These are phyloP conservation scores for Marcusenius ussheri DNA, from an alignment of 2,113 vertebrate genomes.

Conservation along the genomic window DNA sequence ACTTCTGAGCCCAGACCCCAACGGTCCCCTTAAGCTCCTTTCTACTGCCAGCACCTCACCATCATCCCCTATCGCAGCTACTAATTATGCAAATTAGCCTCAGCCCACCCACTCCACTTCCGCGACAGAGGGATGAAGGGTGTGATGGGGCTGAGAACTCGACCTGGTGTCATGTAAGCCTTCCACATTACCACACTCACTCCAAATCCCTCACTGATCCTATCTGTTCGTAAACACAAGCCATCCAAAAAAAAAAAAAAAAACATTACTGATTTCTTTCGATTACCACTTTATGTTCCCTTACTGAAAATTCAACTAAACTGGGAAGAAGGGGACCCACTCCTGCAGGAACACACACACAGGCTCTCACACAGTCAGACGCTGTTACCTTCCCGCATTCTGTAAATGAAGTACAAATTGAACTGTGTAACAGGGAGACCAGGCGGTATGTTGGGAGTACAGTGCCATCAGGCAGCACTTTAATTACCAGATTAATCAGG, in stretches of 20 bases:
- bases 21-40: conserved; percentile 1
- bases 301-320: not conserved
- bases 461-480: not conserved
- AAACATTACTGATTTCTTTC: not conserved
- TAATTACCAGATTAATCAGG: conserved; percentile 24
- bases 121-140: not conserved
- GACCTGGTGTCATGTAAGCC: not conserved
- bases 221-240: not conserved
- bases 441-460: not conserved
- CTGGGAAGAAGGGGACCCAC: not conserved
- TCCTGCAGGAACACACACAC: not conserved
- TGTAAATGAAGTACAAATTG: conserved; percentile 27
- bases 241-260: not conserved
- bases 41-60: conserved; percentile 30
- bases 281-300: not conserved
- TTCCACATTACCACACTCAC: not conserved
- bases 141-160: not conserved
- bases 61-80: conserved; percentile 29
- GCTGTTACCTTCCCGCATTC: not conserved
- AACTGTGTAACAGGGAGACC: conserved; percentile 12
- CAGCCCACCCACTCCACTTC: conserved; percentile 16
- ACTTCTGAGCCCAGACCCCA: not conserved
- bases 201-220: not conserved
- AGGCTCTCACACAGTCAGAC: not conserved
- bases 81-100: conserved; percentile 34